Percentiles rank a stretch among this genome's conserved stretches.
Evolutionary conservation across 2,888 invertebrate genomes (phyloP).

Genomic region (Listrodromus nycthemerus): DNA sequence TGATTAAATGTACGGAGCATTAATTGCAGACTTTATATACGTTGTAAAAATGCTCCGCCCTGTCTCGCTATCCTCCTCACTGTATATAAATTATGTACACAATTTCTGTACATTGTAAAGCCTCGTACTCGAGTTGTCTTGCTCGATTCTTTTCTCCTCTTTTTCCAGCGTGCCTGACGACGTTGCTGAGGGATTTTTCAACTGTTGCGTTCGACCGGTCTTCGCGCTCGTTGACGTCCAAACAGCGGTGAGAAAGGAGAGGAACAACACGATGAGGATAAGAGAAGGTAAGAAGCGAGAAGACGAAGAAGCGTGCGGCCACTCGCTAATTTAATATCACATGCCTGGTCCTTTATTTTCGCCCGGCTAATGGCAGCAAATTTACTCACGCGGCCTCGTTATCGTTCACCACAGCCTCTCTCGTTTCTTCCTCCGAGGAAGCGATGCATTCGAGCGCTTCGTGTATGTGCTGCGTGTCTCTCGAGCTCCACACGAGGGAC

Average conservation of each 20-base stretch:
- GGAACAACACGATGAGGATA: slow-evolving; percentile 56
- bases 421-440: slow-evolving; percentile 34
- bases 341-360: slow-evolving; percentile 81
- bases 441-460: slow-evolving; percentile 37
- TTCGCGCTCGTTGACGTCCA: slow-evolving; percentile 49
- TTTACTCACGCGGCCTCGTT: slow-evolving; percentile 81
- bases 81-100: too few relatives aligned
- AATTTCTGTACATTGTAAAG: too few relatives aligned
- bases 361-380: slow-evolving; percentile 83
- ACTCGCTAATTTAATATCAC: slow-evolving; percentile 83
- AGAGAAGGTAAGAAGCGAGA: slow-evolving; percentile 34
- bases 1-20: not conserved
- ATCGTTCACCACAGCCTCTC: slow-evolving; percentile 72
- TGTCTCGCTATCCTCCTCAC: too few relatives aligned
- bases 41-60: too few relatives aligned
- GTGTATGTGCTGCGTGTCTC: not conserved
- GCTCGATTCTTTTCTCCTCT: not conserved
- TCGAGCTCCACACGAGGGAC: slow-evolving; percentile 1
- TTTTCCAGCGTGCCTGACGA: not conserved
- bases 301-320: slow-evolving; percentile 70
- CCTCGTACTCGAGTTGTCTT: not conserved
- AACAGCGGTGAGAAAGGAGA: slow-evolving; percentile 57
- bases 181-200: slow-evolving; percentile 48
- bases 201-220: slow-evolving; percentile 61
- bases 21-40: not conserved